Base-by-base conservation (phyloP, 2,888 invertebrate genomes). In the Sthenelais limicola region DNA sequence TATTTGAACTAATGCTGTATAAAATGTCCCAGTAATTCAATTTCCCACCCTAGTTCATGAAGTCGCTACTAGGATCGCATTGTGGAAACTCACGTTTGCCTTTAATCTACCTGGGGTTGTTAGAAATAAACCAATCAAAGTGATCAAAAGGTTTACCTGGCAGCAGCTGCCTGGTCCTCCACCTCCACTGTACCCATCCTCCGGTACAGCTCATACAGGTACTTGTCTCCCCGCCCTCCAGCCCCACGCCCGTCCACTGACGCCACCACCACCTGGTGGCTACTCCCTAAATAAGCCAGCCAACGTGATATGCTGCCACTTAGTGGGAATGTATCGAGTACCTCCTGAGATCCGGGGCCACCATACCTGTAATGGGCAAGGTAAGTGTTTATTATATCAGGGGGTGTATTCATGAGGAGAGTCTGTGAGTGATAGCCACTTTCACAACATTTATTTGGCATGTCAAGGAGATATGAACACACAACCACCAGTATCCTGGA, bases 321-420 rank as follows among this genome's bases (percentile, higher is more conserved):
- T 33, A 76, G 38, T 72, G 92, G 90, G 92, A 95, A 97, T 75
- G 92, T 91, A 82, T 96, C 94, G 2, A 94, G 18, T 15, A 97
- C 97, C 72, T 94, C 89, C 87, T 98, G 98, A 0, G 94, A 93
- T 1, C 95, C 96, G 18, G 98, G 98, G 1, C 96, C 97, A 0
- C 95, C 97, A 83, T 98, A 96, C 0, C 94, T 94, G 84, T 5
- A 49, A 30, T 3, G 38, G 21, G 21, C 21, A 18, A 43, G 18
- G 24, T n/a, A 7, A 24, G 51, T 51, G 51, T 9, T 51, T 51
- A 5, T 24, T 51, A 5, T 51, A 51, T 24, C 26, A 51, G 43
- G 9, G 43, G 9, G 9, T 43, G 49, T 49, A 5, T 21, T 49
- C 4, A 49, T 49, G 9, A n/a, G 4, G 18, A 9, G 12, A 43